These are phyloP conservation scores for Rhabdornis inornatus DNA, from an alignment of 2,113 vertebrate genomes.

Conservation along the genomic window DNA sequence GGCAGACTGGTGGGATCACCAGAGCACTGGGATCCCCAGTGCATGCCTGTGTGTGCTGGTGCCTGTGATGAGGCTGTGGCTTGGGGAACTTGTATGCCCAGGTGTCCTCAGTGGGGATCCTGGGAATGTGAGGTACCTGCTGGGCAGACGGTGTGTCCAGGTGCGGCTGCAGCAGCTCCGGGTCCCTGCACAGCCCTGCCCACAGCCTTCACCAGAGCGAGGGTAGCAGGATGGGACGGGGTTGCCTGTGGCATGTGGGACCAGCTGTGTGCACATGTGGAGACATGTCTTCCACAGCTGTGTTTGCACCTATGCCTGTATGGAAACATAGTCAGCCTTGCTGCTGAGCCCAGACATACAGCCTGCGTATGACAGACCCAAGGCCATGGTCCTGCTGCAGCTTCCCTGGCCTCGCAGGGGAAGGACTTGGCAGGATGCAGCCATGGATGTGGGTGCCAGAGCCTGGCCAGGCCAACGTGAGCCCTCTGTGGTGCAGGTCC, in stretches of 20 bases:
- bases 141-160: accelerated
- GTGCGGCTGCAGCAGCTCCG: neutral
- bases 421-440: too few species aligned
- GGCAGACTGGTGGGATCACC: neutral
- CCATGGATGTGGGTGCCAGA: neutral
- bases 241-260: neutral
- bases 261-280: neutral
- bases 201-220: neutral
- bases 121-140: neutral
- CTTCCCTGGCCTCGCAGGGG: neutral
- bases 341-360: neutral
- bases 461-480: neutral
- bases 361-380: neutral
- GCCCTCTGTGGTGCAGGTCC: accelerated
- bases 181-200: neutral
- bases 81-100: accelerated
- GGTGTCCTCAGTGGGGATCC: neutral
- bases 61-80: neutral
- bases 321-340: neutral
- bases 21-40: neutral
- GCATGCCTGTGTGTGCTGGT: neutral
- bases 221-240: neutral
- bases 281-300: accelerated
- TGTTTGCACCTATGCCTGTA: neutral
- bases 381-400: neutral